Evolutionary conservation across 2,888 invertebrate genomes (phyloP), one percentile per base, ranked within the genome.

Genomic region (Oscheius sp.): DNA sequence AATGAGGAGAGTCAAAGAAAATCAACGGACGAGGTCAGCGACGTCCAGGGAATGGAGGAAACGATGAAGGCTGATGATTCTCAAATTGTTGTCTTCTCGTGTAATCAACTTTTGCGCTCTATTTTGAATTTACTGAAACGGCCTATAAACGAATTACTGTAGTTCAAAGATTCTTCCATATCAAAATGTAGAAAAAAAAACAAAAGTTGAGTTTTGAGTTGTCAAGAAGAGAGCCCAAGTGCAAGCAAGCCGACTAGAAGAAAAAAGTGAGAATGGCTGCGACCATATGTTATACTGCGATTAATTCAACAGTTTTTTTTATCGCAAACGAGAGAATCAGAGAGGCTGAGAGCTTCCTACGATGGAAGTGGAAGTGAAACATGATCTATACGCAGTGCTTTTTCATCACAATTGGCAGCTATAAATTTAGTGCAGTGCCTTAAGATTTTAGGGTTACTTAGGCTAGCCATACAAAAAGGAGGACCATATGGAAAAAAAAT

Each of bases 331-430:
- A 41, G 41, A n/a, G 12, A 41, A 41, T 3, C 8, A 47, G 12
- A 22, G 24, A 47, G 47, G 44, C 26, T 14, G 38, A 44, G 26
- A 30, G 59, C 59, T 32, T 54, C 33, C 54, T 47, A 20, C n/a
- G n/a, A 26, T 54, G 32, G 54, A 54, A 41, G 59, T 44, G 41
- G 44, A 44, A 59, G 44, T 44, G 17, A 9, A 44, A 12, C 44
- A 59, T 59, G 59, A 59, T 59, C 59, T 44, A 59, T 59, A 59
- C 44, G 59, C 59, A 44, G 59, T 44, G 59, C 59, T 59, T 59
- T 59, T 41, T 59, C 59, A 59, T 59, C 14, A 44, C 26, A 59
- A 59, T 59, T 44, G 59, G 44, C 59, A 59, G 41, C 59, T 59
- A 59, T 59, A 59, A 59, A 59, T 59, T 59, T 44, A 26, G 59